phyloP scores from a whole-genome alignment of 2,888 invertebrate genomes.

The Agrilus biguttatus region DNA sequence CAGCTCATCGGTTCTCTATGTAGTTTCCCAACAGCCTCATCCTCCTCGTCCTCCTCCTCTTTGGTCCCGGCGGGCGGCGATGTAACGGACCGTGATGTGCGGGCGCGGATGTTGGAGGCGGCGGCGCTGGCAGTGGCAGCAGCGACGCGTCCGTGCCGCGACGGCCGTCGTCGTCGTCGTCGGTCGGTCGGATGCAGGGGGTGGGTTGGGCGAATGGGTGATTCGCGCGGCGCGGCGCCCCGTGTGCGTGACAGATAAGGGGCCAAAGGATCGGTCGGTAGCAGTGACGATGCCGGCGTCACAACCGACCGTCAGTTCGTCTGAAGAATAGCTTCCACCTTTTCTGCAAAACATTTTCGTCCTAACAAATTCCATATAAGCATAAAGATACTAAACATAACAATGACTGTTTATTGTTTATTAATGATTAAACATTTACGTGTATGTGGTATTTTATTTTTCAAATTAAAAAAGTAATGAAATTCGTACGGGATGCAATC shows the following conservation, averaged over 20 bases:
- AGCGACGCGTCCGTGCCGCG: constrained; percentile 2
- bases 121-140: constrained; percentile 3
- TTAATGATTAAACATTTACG: too few species aligned
- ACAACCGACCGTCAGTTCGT: constrained; percentile 10
- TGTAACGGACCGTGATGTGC: constrained; percentile 3
- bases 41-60: background rate
- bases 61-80: constrained; percentile 2
- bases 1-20: too few species aligned
- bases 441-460: too few species aligned
- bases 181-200: background rate
- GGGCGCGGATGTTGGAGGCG: constrained; percentile 2
- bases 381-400: too few species aligned
- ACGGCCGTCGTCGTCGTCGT: background rate
- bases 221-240: constrained; percentile 8
- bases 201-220: constrained; percentile 4
- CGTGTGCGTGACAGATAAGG: constrained; percentile 11
- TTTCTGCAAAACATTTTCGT: background rate
- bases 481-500: too few species aligned
- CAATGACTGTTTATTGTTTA: too few species aligned
- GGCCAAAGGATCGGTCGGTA: constrained; percentile 7
- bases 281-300: constrained; percentile 10
- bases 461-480: too few species aligned
- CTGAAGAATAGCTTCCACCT: background rate
- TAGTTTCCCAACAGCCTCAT: too few species aligned
- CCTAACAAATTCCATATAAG: too few species aligned